Base-by-base conservation (phyloP, 2,888 invertebrate species). In the Cheiracanthium punctorium region DNA sequence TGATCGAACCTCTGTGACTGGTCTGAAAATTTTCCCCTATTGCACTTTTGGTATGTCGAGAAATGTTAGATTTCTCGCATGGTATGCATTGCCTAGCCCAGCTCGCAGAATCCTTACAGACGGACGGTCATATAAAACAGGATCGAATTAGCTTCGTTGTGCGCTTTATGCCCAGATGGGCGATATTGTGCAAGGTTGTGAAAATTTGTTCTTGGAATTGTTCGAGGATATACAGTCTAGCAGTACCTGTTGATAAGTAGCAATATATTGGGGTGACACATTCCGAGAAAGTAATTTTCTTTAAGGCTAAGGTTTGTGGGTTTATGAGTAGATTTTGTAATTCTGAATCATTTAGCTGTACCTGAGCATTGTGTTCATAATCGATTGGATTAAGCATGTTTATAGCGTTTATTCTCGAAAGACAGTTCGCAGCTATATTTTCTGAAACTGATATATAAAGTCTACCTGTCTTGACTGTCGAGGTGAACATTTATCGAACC, bases 381-480 rank as follows among this genome's bases (percentile, higher is more conserved):
- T 71, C 37, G 8, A 58, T 58, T 10, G 29, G 17, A n/a, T 52
- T 17, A 24, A 58, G 37, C 17, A 28, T 33, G 12, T 12, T 32
- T 28, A 80, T 71, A 1, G 80, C 58, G 10, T 4, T 10, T 7
- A 32, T 29, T 14, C 72, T n/a, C 0, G 76, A 85, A 14, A 87
- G 69, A 20, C 73, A 32, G n/a, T 84, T 79, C 1, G 87, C 87
- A 4, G 73, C 58, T 1, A 82, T 37, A 69, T 87, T 87, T 12
- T 84, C 73, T 30, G 20, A 10, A 92, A 92, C 80, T 92, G 91
- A 0, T 89, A 72, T 29, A 92, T 89, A 37, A 81, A 82, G 2
- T 82, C 72, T 0, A 92, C 86, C 12, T 92, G 90, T 1, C 91
- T 82, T 14, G 89, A 88, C 82, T 92, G 91, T 1, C 91, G 75